Evolutionary conservation across 2,113 vertebrate genomes (phyloP), one percentile per base, ranked within the genome.

Genomic region (Ginglymostoma cirratum): DNA sequence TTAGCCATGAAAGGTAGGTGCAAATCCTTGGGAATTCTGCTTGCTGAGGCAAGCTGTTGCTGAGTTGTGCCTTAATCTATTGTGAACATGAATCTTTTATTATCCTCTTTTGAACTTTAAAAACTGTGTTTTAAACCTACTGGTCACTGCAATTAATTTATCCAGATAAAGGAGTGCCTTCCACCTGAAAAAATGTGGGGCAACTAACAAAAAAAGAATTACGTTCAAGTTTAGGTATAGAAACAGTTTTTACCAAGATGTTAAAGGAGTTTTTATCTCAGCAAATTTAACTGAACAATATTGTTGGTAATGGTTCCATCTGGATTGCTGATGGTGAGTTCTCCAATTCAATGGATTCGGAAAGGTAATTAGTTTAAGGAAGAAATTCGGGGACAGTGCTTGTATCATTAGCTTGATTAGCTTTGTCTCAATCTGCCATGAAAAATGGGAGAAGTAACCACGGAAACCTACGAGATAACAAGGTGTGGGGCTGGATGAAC

Each of bases 1-100:
- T 98, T 99, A 97, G 98, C 99, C 96, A 98, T 98, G 96, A 99
- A 99, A 99, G 98, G 99, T 99, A 97, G 96, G 80, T n/a, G 24
- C 0, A 8, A 45, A 61, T 93, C 34, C 17, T 10, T 66, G n/a
- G 55, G 34, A 66, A 93, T 23, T 93, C 7, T 1, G 61, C 19
- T 65, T 93, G 89, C 5, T 66, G 61, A 61, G 2, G 19, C 52
- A 17, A 15, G 12, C 87, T 17, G 27, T 90, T 6, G 3, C 89
- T 65, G 80, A 90, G 66, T 15, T 52, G 42, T 95, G 94, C 21
- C 66, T 95, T 45, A 52, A 24, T 14, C 42, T 48, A 23, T 7
- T 27, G 7, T 34, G 10, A 8, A 10, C 14, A 27, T 48, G 12
- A 17, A 14, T 2, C 38, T 69, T 69, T 69, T 42, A 45, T 14